phyloP scores from a whole-genome alignment of 2,888 invertebrate genomes.

The Icerya purchasi region DNA sequence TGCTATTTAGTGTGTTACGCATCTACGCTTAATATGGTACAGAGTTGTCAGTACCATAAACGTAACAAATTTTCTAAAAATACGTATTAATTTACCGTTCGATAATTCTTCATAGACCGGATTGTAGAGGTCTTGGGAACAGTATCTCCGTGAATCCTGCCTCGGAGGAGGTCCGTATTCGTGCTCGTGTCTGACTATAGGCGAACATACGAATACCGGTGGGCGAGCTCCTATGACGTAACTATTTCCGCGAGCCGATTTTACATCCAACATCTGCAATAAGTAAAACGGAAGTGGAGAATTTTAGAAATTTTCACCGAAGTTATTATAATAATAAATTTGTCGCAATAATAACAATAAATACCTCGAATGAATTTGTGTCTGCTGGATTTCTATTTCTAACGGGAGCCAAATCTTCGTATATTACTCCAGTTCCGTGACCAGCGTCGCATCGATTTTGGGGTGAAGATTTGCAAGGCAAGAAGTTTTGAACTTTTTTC shows the following conservation, averaged over 20 bases:
- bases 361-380: conserved; percentile 31
- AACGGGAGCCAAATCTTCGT: conserved; percentile 57
- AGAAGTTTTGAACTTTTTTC: conserved; percentile 48
- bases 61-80: not conserved
- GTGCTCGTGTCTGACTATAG: conserved; percentile 28
- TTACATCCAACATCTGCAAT: conserved; percentile 48
- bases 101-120: conserved; percentile 64
- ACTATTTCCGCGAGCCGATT: conserved; percentile 25
- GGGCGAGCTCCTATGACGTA: conserved; percentile 36
- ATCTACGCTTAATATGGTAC: too few relatives aligned
- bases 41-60: not conserved
- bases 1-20: too few relatives aligned
- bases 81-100: conserved; percentile 20
- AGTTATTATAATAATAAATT: not conserved
- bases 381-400: conserved; percentile 29
- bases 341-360: conserved; percentile 8
- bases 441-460: conserved; percentile 29
- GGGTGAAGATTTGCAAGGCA: conserved; percentile 58
- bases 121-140: conserved; percentile 38
- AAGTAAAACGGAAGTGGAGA: too few relatives aligned
- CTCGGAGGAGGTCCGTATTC: conserved; percentile 10
- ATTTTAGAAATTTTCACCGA: too few relatives aligned
- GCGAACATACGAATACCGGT: conserved; percentile 48
- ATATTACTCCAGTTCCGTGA: conserved; percentile 39
- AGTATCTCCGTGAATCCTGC: conserved; percentile 17